phyloP scores from a whole-genome alignment of 2,113 vertebrate species.

The Syngnathus scovelli region DNA sequence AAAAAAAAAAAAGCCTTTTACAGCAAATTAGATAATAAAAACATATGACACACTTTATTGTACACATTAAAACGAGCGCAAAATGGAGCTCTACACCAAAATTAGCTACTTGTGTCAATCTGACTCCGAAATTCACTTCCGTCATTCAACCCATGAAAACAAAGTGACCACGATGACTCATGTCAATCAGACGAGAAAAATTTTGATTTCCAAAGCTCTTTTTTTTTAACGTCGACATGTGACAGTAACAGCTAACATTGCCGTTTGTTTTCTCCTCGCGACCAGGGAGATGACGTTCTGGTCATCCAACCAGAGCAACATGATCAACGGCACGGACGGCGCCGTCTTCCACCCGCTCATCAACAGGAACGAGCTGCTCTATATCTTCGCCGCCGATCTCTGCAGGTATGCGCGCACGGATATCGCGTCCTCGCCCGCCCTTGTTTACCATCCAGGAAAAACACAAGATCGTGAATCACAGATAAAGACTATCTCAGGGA shows the following conservation, averaged over 20 bases:
- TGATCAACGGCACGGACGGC: conserved; percentile 97
- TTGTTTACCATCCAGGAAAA: conserved; percentile 33
- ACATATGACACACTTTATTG: not conserved
- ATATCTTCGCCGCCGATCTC: conserved; percentile 91
- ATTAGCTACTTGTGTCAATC: not conserved
- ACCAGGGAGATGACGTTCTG: conserved; percentile 82
- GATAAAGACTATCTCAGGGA: conserved; percentile 5
- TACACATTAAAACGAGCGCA: too few species aligned
- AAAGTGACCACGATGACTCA: not conserved
- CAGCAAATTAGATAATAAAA: not conserved
- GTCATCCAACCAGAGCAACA: conserved; percentile 88
- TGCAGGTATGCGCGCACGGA: conserved; percentile 76
- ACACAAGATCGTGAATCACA: not conserved
- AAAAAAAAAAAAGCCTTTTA: not conserved
- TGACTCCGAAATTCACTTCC: not conserved
- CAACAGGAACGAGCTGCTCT: conserved; percentile 82
- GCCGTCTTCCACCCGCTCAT: conserved; percentile 88
- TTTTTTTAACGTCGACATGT: too few species aligned
- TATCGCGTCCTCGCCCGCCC: not conserved
- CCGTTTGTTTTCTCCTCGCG: not conserved
- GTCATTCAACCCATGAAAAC: not conserved
- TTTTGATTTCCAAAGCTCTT: too few species aligned
- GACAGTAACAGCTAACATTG: not conserved
- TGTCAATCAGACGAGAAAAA: too few species aligned
- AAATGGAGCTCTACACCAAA: not conserved